A percentile compares a stretch with the other conserved stretches of the same genome.
These are phyloP conservation scores for Xiphophorus hellerii DNA, from an alignment of 2,113 vertebrate genomes.

Conservation along the genomic window DNA sequence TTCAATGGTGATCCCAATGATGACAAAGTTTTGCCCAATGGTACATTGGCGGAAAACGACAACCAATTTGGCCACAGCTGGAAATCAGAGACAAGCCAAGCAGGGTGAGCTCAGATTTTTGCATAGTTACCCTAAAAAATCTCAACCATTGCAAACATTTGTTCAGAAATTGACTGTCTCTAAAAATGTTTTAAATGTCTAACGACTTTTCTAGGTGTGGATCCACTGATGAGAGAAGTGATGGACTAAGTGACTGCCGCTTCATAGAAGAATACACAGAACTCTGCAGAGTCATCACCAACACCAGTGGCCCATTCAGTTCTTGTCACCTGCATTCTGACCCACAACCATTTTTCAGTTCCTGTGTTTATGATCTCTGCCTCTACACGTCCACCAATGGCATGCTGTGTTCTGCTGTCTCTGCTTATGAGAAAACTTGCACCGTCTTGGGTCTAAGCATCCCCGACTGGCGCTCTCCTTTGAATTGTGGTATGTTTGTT, in stretches of 20 bases:
- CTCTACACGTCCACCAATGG: conserved; percentile 54
- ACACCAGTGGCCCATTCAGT: conserved; percentile 62
- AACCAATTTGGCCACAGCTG: conserved; percentile 73
- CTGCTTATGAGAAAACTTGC: conserved; percentile 63
- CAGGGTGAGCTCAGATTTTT: conserved; percentile 51
- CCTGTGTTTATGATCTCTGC: conserved; percentile 71
- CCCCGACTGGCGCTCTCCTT: conserved; percentile 53
- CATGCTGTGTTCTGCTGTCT: conserved; percentile 64
- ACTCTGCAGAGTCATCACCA: conserved; percentile 67
- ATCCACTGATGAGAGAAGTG: conserved; percentile 14
- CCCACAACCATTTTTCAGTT: conserved; percentile 29
- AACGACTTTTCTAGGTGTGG: conserved; percentile 46
- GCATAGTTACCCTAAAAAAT: not conserved
- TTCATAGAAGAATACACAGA: conserved; percentile 51
- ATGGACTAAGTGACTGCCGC: conserved; percentile 10
- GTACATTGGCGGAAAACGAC: conserved; percentile 62
- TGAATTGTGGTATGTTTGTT: conserved; percentile 58
- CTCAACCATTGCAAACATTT: too few relatives aligned
- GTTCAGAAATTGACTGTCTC: not conserved
- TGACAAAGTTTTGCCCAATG: conserved; percentile 71
- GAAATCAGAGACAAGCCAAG: conserved; percentile 59
- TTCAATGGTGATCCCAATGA: conserved; percentile 67
- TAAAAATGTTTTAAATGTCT: not conserved
- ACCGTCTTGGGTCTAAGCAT: conserved; percentile 28
- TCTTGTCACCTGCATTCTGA: conserved; percentile 50